These are phyloP conservation scores for Lycopodina hypogea DNA, from an alignment of 37 sponge, comb jelly and placozoan species.

Conservation along the genomic window DNA sequence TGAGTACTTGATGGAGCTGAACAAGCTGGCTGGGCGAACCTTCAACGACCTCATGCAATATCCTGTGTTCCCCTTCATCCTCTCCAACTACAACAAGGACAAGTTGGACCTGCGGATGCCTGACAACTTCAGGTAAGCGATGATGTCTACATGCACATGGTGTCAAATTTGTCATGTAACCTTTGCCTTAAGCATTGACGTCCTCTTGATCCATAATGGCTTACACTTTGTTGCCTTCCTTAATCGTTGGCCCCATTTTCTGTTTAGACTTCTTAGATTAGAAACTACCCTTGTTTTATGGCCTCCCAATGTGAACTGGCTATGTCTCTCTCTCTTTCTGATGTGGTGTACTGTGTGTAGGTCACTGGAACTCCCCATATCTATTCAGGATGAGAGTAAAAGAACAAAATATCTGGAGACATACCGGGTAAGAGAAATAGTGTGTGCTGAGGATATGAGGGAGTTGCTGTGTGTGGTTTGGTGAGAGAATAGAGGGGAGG, in stretches of 20 bases:
- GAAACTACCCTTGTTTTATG: no score
- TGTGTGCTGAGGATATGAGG: no score
- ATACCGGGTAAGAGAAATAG: constrained; percentile 54
- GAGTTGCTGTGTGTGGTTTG: no score
- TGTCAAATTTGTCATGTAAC: not conserved
- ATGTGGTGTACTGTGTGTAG: constrained; percentile 25
- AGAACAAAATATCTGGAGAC: constrained; percentile 66
- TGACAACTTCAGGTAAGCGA: constrained; percentile 68
- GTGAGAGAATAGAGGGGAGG: no score
- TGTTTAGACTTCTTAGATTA: no score
- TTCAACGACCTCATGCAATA: constrained; percentile 99
- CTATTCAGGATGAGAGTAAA: constrained; percentile 79
- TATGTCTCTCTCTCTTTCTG: no score
- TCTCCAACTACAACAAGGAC: constrained; percentile 84
- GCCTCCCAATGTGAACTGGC: not conserved
- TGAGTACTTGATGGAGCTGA: constrained; percentile 97
- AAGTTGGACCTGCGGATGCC: constrained; percentile 74
- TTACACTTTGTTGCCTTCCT: no score
- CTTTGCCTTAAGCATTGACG: not conserved
- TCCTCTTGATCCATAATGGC: no score
- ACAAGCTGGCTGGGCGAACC: constrained; percentile 96
- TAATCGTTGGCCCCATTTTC: no score
- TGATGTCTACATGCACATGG: not conserved
- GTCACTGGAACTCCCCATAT: constrained; percentile 66
- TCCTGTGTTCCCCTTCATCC: constrained; percentile 94